Percentiles rank a stretch among this genome's conserved stretches.
Evolutionary conservation across 2,113 vertebrate genomes (phyloP).

Genomic region (Toxostoma redivivum): DNA sequence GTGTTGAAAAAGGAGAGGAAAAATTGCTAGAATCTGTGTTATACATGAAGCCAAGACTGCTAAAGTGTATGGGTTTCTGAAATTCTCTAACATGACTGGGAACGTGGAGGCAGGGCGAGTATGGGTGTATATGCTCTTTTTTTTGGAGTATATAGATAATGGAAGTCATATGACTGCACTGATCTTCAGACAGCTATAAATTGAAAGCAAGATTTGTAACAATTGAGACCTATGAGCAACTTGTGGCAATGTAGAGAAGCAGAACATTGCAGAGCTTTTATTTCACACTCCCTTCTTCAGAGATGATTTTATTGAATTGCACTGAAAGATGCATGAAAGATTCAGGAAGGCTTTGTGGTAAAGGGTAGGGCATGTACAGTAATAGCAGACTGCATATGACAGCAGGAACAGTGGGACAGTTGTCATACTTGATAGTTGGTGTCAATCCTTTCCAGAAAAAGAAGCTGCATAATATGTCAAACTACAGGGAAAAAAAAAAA

Average conservation of each 20-base stretch:
- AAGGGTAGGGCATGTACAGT: accelerated
- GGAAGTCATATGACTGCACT: not conserved
- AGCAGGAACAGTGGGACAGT: not conserved
- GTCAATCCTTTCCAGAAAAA: not conserved
- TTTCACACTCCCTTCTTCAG: not conserved
- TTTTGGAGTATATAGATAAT: not conserved
- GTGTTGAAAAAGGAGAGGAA: not conserved
- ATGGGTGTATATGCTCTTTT: not conserved
- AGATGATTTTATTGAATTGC: not conserved
- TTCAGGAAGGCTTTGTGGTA: not conserved
- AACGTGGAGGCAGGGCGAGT: accelerated
- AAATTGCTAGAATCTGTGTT: not conserved
- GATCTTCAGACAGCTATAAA: not conserved
- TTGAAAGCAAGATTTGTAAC: not conserved
- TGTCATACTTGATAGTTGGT: not conserved
- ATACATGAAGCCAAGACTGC: not conserved
- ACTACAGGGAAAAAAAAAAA: not conserved
- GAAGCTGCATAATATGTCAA: not conserved
- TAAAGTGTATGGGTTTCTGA: not conserved
- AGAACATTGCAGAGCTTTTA: not conserved
- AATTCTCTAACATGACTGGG: not conserved
- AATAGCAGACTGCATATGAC: not conserved
- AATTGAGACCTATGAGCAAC: not conserved
- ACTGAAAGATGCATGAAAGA: not conserved
- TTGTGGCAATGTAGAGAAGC: not conserved